These are phyloP conservation scores for Shargacucullia verbasci DNA, from an alignment of 2,888 invertebrate genomes.

Conservation along the genomic window DNA sequence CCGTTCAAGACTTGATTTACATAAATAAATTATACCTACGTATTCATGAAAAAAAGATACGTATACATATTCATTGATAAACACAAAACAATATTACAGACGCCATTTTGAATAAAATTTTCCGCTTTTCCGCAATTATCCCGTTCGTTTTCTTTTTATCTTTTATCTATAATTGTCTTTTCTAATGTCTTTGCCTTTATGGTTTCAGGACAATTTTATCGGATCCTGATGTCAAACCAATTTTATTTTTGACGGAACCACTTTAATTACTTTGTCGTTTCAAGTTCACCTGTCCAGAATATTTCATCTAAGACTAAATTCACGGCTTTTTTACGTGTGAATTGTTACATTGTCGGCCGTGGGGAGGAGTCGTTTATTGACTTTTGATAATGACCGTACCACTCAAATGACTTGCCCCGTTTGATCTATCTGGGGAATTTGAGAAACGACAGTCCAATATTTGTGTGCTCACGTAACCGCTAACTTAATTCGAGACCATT, in stretches of 20 bases:
- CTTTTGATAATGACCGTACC: constrained; percentile 14
- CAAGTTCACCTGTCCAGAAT: not conserved
- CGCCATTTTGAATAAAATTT: constrained; percentile 29
- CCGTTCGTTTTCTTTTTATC: too few species aligned
- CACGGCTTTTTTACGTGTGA: constrained; percentile 27
- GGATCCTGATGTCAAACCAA: too few species aligned
- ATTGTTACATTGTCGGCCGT: constrained; percentile 13
- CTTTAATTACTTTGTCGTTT: not conserved
- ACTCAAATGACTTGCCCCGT: constrained; percentile 17
- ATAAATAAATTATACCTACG: constrained; percentile 61
- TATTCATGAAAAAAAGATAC: too few species aligned
- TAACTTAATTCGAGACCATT: constrained; percentile 31
- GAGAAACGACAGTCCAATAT: constrained; percentile 38
- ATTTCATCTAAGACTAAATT: not conserved
- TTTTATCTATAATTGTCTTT: constrained; percentile 15
- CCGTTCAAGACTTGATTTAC: constrained; percentile 40
- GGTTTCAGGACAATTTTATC: not conserved
- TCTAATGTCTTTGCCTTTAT: not conserved
- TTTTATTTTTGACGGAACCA: not conserved
- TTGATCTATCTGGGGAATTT: constrained; percentile 25
- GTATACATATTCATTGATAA: constrained; percentile 40
- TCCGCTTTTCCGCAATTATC: constrained; percentile 19
- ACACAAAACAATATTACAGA: constrained; percentile 40
- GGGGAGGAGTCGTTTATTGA: constrained; percentile 17
- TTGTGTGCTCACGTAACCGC: constrained; percentile 31